A percentile compares a stretch with the other conserved stretches of the same genome.
Conservation (phyloP, 2,888 invertebrate species). For the Kryphioiulus occultus region DNA sequence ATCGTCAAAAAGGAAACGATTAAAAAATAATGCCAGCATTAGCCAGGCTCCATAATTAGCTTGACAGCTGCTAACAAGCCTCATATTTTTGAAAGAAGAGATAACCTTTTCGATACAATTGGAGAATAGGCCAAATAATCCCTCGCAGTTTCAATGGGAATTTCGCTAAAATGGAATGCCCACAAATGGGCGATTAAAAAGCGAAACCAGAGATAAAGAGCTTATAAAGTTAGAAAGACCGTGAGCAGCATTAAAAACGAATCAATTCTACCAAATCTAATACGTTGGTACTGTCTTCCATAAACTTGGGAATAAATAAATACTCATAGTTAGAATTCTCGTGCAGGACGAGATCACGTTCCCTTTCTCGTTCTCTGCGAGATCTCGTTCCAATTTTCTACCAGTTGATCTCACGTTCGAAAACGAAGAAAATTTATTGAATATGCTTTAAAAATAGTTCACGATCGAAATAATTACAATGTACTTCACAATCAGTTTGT, state of each 20-base stretch:
- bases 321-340: too few relatives aligned
- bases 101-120: not conserved
- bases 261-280: not conserved
- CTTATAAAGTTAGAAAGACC: not conserved
- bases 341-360: too few relatives aligned
- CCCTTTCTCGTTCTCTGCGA: too few relatives aligned
- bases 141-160: not conserved
- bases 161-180: not conserved
- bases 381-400: too few relatives aligned
- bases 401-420: too few relatives aligned
- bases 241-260: not conserved
- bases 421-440: too few relatives aligned
- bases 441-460: too few relatives aligned
- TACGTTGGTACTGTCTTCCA: too few relatives aligned
- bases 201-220: not conserved
- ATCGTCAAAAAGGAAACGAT: constrained; percentile 20
- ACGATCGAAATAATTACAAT: too few relatives aligned
- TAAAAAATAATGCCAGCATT: not conserved
- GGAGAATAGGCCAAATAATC: not conserved
- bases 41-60: not conserved
- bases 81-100: not conserved
- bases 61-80: constrained; percentile 27
- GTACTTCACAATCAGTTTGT: too few relatives aligned
- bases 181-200: not conserved
- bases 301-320: too few relatives aligned